phyloP scores from a whole-genome alignment of 2,113 vertebrate species.

The Chaenogobius annularis region DNA sequence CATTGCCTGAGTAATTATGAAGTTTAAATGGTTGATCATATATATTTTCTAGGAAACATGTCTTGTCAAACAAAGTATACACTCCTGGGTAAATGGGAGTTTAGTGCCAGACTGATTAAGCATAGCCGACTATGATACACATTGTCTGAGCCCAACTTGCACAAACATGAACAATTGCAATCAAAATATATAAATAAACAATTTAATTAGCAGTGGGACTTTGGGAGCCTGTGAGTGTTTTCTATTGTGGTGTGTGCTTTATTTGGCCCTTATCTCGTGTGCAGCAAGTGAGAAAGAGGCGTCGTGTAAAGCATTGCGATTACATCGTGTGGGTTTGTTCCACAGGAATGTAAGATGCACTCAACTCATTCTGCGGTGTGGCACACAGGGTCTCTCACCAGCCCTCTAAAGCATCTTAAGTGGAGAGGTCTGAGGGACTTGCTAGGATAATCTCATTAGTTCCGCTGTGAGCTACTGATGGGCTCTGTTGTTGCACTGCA shows the following conservation, averaged over 20 bases:
- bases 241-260: slow-evolving; percentile 68
- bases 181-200: slow-evolving; percentile 72
- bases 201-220: slow-evolving; percentile 64
- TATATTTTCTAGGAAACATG: slow-evolving; percentile 52
- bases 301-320: slow-evolving; percentile 78
- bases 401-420: slow-evolving; percentile 72
- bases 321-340: slow-evolving; percentile 82
- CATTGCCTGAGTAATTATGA: slow-evolving; percentile 29
- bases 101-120: slow-evolving; percentile 34
- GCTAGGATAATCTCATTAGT: slow-evolving; percentile 79
- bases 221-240: slow-evolving; percentile 50
- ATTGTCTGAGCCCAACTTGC: slow-evolving; percentile 52
- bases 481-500: slow-evolving; percentile 58
- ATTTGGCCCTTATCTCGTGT: slow-evolving; percentile 72
- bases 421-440: slow-evolving; percentile 73
- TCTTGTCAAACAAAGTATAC: slow-evolving; percentile 56
- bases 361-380: slow-evolving; percentile 64
- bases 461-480: slow-evolving; percentile 61
- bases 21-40: slow-evolving; percentile 53
- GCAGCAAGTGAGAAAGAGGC: slow-evolving; percentile 68
- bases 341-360: slow-evolving; percentile 74
- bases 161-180: slow-evolving; percentile 55
- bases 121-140: slow-evolving; percentile 52
- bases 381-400: slow-evolving; percentile 63
- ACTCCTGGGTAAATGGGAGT: slow-evolving; percentile 30